Percentiles rank a stretch among this genome's conserved stretches.
phyloP scores from a whole-genome alignment of 2,113 vertebrate genomes.

The Antennarius striatus region DNA sequence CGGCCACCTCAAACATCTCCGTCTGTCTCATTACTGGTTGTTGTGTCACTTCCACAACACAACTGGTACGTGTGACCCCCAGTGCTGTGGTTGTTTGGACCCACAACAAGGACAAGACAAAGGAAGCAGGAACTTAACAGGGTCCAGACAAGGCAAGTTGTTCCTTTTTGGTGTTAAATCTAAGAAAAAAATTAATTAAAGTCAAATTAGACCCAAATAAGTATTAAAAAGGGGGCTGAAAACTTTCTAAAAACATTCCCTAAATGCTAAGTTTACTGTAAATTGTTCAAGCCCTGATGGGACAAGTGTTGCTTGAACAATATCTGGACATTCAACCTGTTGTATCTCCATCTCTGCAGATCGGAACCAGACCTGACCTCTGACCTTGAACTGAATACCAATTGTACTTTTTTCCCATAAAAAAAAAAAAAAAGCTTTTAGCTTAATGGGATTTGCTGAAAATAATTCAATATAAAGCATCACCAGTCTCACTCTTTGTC shows the following conservation, averaged over 20 bases:
- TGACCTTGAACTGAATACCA: not conserved
- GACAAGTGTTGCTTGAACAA: too few species aligned
- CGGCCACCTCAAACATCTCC: constrained; percentile 1
- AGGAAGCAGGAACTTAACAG: constrained; percentile 1
- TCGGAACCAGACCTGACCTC: too few species aligned
- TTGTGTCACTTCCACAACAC: constrained; percentile 19
- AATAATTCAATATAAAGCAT: not conserved
- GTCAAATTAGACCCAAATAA: not conserved
- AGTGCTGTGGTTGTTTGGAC: not conserved
- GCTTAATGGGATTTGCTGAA: not conserved
- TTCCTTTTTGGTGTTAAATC: not conserved
- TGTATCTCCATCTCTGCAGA: too few species aligned
- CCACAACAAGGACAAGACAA: constrained; percentile 10
- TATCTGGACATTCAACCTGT: too few species aligned
- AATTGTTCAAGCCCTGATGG: too few species aligned
- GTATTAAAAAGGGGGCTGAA: too few species aligned
- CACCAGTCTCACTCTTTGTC: not conserved
- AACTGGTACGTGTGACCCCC: not conserved
- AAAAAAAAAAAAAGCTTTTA: too few species aligned
- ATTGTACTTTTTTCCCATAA: too few species aligned
- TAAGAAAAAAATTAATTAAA: not conserved
- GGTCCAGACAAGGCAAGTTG: not conserved
- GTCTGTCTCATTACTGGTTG: not conserved
- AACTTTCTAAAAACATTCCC: too few species aligned
- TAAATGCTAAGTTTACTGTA: too few species aligned